Base-by-base conservation (phyloP, 2,888 invertebrate genomes). In the Eulithis testata region DNA sequence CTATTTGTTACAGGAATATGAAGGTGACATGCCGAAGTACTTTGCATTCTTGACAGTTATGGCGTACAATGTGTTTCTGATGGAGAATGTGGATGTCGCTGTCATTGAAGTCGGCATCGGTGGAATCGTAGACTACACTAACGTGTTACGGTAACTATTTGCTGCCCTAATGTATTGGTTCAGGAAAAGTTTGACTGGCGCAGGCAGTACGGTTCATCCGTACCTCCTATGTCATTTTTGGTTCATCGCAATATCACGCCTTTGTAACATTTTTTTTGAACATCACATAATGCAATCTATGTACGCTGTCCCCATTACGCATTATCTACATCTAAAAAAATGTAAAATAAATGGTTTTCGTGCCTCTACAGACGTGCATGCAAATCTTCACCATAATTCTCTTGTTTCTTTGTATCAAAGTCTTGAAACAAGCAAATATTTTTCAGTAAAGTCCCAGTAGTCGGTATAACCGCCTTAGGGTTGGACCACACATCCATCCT, bases 31-130 rank as follows among this genome's bases (percentile, higher is more conserved):
- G 96, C 99, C 99, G 0, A 94, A 96, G 52, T 99, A 99, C 89
- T 99, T 99, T 90, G 96, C 96, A 68, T 99, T 99, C 85, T 91
- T 99, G 12, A 99, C 99, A 0, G 94, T 99, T 63, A 91, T 99
- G 94, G 97, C 98, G 11, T 97, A 98, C 80, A 95, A 98, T 81
- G 94, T 98, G 43, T 99, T 99, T 89, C 78, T 97, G 0, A 94
- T 95, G 27, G 96, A 98, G 85, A 95, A 96, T 72, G 96, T 98
- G 9, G 98, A 99, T 85, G 99, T 98, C 0, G 98, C 97, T 0
- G 95, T 99, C 49, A 85, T 99, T 11, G 99, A 99, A 93, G 99
- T 99, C 40, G 99, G 99, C 43, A 98, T 99, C 73, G 99, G 99
- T 0, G 99, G 99, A 0, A 95, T 96, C 79, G 95, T 96, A 71